Conservation (phyloP, 2,888 invertebrate genomes). For the Cerastis leucographa region DNA sequence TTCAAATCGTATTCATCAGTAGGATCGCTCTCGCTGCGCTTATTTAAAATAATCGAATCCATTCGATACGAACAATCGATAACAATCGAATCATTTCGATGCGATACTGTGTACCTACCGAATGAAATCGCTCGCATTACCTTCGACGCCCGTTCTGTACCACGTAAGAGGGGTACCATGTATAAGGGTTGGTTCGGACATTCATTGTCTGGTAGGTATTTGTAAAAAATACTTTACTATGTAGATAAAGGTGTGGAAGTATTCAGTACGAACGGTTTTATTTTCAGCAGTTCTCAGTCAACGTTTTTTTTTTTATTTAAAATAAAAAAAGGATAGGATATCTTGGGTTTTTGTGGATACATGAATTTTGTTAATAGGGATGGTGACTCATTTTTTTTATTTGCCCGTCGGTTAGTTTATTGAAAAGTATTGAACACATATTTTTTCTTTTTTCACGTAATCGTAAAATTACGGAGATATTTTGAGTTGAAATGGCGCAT, state of each 20-base stretch:
- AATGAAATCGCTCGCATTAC: constrained; percentile 69
- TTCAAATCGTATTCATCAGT: constrained; percentile 23
- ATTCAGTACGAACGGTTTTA: background rate
- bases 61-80: constrained; percentile 56
- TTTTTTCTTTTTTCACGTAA: too few species aligned
- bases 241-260: background rate
- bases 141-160: constrained; percentile 59
- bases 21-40: constrained; percentile 13
- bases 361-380: too few species aligned
- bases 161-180: constrained; percentile 59
- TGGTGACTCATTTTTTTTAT: too few species aligned
- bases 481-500: too few species aligned
- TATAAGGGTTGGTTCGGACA: constrained; percentile 21
- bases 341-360: background rate
- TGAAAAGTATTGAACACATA: too few species aligned
- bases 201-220: constrained; percentile 26
- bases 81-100: constrained; percentile 67
- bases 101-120: constrained; percentile 63
- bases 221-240: constrained; percentile 12
- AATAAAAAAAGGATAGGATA: too few species aligned
- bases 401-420: too few species aligned
- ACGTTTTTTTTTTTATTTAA: background rate
- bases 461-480: too few species aligned
- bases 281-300: background rate
- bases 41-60: constrained; percentile 54